Conservation (phyloP, 1,140 invertebrate species). For the Brachystomella parvula region DNA sequence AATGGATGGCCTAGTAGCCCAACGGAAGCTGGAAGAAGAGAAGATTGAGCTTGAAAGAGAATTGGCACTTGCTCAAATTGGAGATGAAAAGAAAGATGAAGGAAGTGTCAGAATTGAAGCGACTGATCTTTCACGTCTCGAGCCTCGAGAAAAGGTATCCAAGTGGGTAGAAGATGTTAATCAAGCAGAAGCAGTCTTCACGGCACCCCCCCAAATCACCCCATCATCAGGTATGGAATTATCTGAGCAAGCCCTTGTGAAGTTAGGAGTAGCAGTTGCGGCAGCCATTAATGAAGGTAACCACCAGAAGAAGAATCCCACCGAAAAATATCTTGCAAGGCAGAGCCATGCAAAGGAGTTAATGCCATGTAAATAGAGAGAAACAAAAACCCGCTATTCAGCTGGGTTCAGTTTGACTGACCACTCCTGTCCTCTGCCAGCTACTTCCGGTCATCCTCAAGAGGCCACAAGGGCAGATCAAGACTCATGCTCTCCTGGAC, state of each 20-base stretch:
- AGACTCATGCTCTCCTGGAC: conserved; percentile 12
- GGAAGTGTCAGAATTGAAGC: not conserved
- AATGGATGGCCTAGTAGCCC: not conserved
- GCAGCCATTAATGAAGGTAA: not conserved
- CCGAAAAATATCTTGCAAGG: not conserved
- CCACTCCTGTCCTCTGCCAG: conserved; percentile 1
- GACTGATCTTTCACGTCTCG: not conserved
- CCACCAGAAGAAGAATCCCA: not conserved
- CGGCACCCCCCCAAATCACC: not conserved
- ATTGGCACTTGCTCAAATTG: not conserved
- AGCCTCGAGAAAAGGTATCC: not conserved
- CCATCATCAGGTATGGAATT: not conserved
- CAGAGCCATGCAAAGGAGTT: not conserved
- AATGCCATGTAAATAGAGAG: not conserved
- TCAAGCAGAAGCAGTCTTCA: not conserved
- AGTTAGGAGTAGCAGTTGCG: not conserved
- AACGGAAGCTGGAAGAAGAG: not conserved
- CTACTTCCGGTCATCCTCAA: not conserved
- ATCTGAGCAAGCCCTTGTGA: not conserved
- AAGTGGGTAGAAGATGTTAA: not conserved
- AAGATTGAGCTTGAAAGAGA: not conserved
- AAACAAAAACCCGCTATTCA: not conserved
- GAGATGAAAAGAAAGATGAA: not conserved
- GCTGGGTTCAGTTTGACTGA: not conserved
- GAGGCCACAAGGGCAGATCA: not conserved